A percentile compares a stretch with the other conserved stretches of the same genome.
Evolutionary conservation across 2,113 vertebrate genomes (phyloP).

Genomic region (Leptobrachium ailaonicum): DNA sequence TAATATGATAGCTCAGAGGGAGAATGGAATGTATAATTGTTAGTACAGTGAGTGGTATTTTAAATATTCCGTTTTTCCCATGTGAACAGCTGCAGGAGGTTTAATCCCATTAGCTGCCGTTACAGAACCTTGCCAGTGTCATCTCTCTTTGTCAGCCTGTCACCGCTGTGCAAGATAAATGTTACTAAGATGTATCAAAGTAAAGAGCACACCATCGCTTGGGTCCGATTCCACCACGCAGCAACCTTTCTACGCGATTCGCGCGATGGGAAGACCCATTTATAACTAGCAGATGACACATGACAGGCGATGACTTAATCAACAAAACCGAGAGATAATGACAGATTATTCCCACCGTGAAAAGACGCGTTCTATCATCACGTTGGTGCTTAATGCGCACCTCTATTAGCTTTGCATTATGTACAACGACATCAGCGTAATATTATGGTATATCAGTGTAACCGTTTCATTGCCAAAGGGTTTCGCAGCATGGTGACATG

Average conservation of each 20-base stretch:
- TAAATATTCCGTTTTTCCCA: background rate
- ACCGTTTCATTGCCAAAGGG: too few relatives aligned
- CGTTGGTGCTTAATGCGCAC: too few relatives aligned
- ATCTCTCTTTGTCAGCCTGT: conserved; percentile 28
- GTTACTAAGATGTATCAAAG: conserved; percentile 15
- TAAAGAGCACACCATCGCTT: background rate
- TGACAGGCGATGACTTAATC: conserved; percentile 41
- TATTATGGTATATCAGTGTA: too few relatives aligned
- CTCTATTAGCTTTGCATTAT: background rate
- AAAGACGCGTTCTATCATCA: background rate
- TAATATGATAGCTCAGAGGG: background rate
- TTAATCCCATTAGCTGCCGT: conserved; percentile 3
- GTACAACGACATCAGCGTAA: background rate
- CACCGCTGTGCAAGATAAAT: conserved; percentile 17
- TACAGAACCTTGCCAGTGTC: background rate
- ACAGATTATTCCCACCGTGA: conserved; percentile 24
- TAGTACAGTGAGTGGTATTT: background rate
- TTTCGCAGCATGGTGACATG: too few relatives aligned
- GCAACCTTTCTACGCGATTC: conserved; percentile 1
- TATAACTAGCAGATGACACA: conserved; percentile 34
- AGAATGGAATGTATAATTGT: background rate
- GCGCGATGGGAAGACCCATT: conserved; percentile 10
- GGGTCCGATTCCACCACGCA: background rate
- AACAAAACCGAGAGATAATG: conserved; percentile 16
- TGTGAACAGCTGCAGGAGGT: background rate